Base-by-base conservation (phyloP, 2,113 vertebrate genomes). In the Andinoacara biseriatus region DNA sequence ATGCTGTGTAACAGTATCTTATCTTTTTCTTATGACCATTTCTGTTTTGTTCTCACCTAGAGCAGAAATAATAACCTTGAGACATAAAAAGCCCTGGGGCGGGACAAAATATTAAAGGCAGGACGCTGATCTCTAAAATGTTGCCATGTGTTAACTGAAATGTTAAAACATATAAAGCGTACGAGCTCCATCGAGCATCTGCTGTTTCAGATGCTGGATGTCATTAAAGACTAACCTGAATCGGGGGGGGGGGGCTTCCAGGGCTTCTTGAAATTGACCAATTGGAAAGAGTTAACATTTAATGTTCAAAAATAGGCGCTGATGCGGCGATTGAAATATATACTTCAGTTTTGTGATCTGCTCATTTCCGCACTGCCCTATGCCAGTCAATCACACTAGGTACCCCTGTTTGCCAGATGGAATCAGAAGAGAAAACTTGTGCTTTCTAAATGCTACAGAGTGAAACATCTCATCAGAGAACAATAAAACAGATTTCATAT, bases 401-500 rank as follows among this genome's bases (percentile, higher is more conserved):
- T n/a, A 14, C 5, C 1, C 0, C 0, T 17, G 35, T 24, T 58
- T 33, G 78, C n/a, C 5, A 54, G 20, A 33, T 18, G 9, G 26
- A 72, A 33, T 59, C 18, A 14, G 9, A 72, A 81, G 63, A 35
- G 78, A 24, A 59, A 58, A 80, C 3, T 3, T 17, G 54, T 46
- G 35, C n/a, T 80, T 49, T 58, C 59, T 67, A 58, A 65, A 65
- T 35, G 77, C 33, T 24, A 38, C 17, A 26, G 40, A 58, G 60
- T 40, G 2, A 24, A 81, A 80, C 29, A 40, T 24, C 79, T 82
- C 82, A 74, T 81, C 46, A n/a, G 57, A 87, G 43, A 58, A 80
- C 78, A 38, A 78, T 72, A 35, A 77, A 75, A 78, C 72, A 59
- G 38, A 83, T 83, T 76, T 83, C 57, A 76, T 29, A 67, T 61